phyloP scores from a whole-genome alignment of 1,140 invertebrate genomes.

The Pogonognathellus flavescens region DNA sequence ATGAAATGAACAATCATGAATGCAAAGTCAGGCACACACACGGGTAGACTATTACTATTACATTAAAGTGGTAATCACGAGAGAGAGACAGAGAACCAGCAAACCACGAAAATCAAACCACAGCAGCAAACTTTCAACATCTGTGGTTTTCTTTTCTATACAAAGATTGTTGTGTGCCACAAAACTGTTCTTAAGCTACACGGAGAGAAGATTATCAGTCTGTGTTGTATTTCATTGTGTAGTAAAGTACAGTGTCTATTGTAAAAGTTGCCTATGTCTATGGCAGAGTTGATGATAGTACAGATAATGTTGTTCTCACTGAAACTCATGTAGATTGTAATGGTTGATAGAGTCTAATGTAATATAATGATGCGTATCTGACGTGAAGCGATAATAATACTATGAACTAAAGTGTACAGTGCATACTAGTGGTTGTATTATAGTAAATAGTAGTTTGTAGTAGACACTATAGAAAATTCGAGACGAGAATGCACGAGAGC shows the following conservation, averaged over 20 bases:
- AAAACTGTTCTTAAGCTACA: background rate
- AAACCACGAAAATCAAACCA: conserved; percentile 17
- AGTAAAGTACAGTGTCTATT: conserved; percentile 23
- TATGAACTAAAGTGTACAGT: background rate
- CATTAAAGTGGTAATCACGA: background rate
- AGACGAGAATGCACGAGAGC: background rate
- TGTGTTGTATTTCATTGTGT: conserved; percentile 1
- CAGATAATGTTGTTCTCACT: conserved; percentile 46
- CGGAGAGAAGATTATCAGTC: background rate
- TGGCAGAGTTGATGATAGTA: conserved; percentile 21
- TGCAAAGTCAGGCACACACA: background rate
- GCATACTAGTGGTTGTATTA: background rate
- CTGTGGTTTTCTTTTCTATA: conserved; percentile 16
- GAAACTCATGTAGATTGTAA: conserved; percentile 18
- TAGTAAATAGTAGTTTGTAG: background rate
- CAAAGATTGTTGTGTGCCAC: background rate
- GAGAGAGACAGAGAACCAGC: conserved; percentile 3
- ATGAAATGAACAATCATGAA: conserved; percentile 22
- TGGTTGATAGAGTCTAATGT: conserved; percentile 24
- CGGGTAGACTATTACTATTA: too few species aligned
- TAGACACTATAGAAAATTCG: conserved; percentile 10
- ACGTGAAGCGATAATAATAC: background rate
- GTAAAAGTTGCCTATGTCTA: conserved; percentile 25
- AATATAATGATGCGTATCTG: conserved; percentile 34
- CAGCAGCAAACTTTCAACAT: conserved; percentile 28